phyloP scores from a whole-genome alignment of 2,888 invertebrate species.

The Tiliacea aurago region DNA sequence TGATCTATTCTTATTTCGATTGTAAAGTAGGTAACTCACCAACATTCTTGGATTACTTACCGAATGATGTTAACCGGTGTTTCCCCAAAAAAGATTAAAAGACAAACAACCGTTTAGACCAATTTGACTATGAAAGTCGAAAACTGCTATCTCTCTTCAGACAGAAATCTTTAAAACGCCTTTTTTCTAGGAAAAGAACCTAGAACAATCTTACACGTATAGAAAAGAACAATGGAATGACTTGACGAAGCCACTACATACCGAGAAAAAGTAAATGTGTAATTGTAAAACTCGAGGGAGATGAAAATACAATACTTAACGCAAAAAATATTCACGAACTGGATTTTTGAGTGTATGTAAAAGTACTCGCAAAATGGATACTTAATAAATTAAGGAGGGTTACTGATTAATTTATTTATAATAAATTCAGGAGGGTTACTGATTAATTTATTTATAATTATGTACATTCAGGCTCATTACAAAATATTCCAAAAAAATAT shows the following conservation, averaged over 20 bases:
- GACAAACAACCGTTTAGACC: conserved; percentile 7
- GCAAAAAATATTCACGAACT: neutral
- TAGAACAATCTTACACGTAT: neutral
- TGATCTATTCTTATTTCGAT: conserved; percentile 35
- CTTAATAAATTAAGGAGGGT: too few relatives aligned
- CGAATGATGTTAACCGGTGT: neutral
- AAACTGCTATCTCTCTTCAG: conserved; percentile 3
- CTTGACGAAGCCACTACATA: neutral
- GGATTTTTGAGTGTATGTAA: conserved; percentile 16
- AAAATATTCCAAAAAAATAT: too few relatives aligned
- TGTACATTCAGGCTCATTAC: too few relatives aligned
- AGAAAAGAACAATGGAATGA: neutral
- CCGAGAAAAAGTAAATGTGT: too few relatives aligned
- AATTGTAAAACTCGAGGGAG: neutral
- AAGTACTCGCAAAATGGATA: conserved; percentile 4
- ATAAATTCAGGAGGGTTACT: too few relatives aligned
- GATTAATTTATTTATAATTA: too few relatives aligned
- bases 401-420: neutral
- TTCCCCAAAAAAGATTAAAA: neutral
- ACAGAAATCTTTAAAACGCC: neutral
- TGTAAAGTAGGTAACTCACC: conserved; percentile 27
- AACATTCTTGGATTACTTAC: conserved; percentile 37
- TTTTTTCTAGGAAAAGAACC: neutral
- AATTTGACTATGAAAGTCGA: neutral
- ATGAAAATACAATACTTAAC: conserved; percentile 8